These are phyloP conservation scores for Piscicola geometra DNA, from an alignment of 2,888 invertebrate genomes.

Conservation along the genomic window DNA sequence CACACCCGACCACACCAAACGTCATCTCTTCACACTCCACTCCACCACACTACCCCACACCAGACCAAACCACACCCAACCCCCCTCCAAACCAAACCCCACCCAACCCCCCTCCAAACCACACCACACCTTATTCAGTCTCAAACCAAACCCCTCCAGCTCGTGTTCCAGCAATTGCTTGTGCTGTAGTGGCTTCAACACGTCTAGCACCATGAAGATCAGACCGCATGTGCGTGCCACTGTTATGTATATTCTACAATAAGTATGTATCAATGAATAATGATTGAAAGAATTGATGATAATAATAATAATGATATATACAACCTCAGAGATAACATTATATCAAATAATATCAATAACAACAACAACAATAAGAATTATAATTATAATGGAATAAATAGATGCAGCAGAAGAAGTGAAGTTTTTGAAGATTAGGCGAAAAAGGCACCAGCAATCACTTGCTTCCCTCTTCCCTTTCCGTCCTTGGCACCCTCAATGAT, in stretches of 20 bases:
- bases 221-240: conserved; percentile 96
- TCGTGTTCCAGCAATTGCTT: conserved; percentile 94
- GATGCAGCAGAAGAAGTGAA: neutral
- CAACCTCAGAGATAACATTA: neutral
- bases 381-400: neutral
- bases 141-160: conserved; percentile 94
- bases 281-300: neutral
- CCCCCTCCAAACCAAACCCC: too few species aligned
- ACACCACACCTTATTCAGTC: conserved; percentile 69
- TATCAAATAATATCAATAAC: neutral
- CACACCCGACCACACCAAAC: too few species aligned
- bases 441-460: conserved; percentile 77
- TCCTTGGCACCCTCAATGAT: conserved; percentile 99
- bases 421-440: neutral
- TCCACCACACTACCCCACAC: too few species aligned
- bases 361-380: neutral
- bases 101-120: too few species aligned
- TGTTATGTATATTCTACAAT: conserved; percentile 46
- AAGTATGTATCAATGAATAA: neutral
- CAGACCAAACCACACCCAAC: too few species aligned
- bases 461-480: conserved; percentile 95
- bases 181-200: conserved; percentile 91
- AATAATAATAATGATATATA: neutral
- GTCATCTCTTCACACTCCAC: too few species aligned
- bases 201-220: conserved; percentile 94